Base-by-base conservation (phyloP, 2,888 invertebrate genomes). In the Perizoma flavofasciatum region DNA sequence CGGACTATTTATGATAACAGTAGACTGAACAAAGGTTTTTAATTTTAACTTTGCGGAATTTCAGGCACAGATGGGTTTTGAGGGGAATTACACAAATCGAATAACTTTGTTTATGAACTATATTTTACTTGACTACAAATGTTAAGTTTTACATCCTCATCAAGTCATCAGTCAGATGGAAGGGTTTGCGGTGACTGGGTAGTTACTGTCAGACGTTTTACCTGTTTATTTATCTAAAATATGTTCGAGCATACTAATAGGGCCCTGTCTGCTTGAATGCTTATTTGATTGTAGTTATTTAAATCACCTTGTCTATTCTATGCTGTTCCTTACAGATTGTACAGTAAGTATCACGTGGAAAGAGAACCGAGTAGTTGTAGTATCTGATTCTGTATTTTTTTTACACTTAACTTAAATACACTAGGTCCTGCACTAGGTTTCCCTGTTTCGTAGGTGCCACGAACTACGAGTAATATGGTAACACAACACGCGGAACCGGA, bases 1-100 rank as follows among this genome's bases (percentile, higher is more conserved):
- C 49, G 41, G 32, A 47, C 47, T n/a, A 53, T 55, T 41, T 4
- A 46, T 43, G 10, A 55, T 43, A 49, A 49, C 40, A 8, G 11
- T 40, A 45, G 33, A 54, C 47, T 52, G 52, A 39, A 6, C 6
- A 46, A 33, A 47, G 45, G 40, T 5, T 39, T 37, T 39, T 46
- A 32, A 32, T 53, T 10, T 33, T 32, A 40, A 46, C 10, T n/a
- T 33, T 10, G 35, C 43, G 6, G 35, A 52, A 41, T 50, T 50
- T 51, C 44, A 51, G 44, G 34, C 11, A 33, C 7, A 9, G 8
- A n/a, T 35, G 0, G 34, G 22, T 9, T 45, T 35, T 5, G 6
- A n/a, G 9, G 44, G 11, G 32, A 45, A 52, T 45, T 52, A 45
- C 43, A 43, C 11, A 35, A 44, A 45, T 5, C 35, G 22, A 22